Evolutionary conservation across 2,888 invertebrate genomes (phyloP).

Genomic region (Phrixothrix hirtus): DNA sequence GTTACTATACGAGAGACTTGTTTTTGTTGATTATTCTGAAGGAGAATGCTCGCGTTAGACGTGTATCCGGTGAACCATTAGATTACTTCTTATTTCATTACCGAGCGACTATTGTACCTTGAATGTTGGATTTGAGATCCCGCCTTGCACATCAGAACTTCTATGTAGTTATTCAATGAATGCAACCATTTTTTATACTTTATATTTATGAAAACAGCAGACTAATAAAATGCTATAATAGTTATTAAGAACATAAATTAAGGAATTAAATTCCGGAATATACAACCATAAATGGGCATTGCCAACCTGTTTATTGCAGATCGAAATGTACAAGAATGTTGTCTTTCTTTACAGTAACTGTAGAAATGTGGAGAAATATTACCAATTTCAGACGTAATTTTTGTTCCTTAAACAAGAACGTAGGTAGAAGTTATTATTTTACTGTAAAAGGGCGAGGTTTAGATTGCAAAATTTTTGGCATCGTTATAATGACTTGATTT

Average conservation of each 20-base stretch:
- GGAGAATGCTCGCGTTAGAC: conserved; percentile 21
- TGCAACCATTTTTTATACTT: background rate
- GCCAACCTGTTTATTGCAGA: background rate
- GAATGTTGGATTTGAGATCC: conserved; percentile 8
- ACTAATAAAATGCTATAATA: background rate
- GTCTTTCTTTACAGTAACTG: background rate
- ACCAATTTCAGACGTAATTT: too few relatives aligned
- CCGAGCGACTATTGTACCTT: conserved; percentile 15
- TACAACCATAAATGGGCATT: background rate
- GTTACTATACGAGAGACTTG: conserved; percentile 20
- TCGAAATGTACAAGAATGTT: background rate
- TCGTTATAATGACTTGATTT: too few relatives aligned
- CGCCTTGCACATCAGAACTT: background rate
- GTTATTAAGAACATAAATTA: background rate
- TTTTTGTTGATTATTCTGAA: conserved; percentile 20
- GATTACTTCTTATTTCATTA: conserved; percentile 22
- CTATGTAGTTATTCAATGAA: background rate
- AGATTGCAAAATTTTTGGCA: too few relatives aligned
- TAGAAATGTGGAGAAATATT: background rate
- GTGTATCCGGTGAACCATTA: conserved; percentile 21
- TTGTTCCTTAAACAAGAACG: too few relatives aligned
- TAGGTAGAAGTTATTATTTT: too few relatives aligned
- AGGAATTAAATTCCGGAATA: background rate
- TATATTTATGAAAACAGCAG: background rate
- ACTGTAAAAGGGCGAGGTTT: too few relatives aligned